Percentiles rank a stretch among this genome's conserved stretches.
Conservation (phyloP, 2,797 vertebrate species). For the Dallia pectoralis region DNA sequence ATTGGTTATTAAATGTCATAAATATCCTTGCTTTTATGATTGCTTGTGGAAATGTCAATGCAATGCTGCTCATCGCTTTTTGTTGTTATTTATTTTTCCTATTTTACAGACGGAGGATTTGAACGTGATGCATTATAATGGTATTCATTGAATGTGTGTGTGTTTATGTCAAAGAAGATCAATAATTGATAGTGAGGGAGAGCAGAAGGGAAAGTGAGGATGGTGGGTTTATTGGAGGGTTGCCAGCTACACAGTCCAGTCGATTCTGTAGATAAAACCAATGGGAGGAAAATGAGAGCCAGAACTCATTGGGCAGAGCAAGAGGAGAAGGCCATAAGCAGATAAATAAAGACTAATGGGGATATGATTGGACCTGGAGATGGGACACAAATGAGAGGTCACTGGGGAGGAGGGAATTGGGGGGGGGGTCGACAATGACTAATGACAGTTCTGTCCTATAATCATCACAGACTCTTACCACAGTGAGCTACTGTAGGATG, state of each 20-base stretch:
- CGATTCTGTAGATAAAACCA: slow-evolving; percentile 58
- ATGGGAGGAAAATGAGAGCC: slow-evolving; percentile 55
- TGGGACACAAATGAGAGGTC: slow-evolving; percentile 61
- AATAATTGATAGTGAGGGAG: not conserved
- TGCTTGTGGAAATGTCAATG: not conserved
- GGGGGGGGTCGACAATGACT: slow-evolving; percentile 44
- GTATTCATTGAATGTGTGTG: slow-evolving; percentile 1
- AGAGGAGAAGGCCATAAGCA: slow-evolving; percentile 54
- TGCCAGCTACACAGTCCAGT: slow-evolving; percentile 46
- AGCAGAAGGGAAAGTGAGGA: not conserved
- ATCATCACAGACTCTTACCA: slow-evolving; percentile 43
- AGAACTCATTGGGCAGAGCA: slow-evolving; percentile 51
- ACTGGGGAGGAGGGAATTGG: slow-evolving; percentile 10
- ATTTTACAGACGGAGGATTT: not conserved
- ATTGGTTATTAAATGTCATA: no score
- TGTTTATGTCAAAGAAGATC: not conserved
- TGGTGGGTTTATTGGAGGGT: slow-evolving; percentile 37
- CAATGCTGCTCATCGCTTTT: slow-evolving; percentile 1
- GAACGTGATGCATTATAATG: not conserved
- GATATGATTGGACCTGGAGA: slow-evolving; percentile 61
- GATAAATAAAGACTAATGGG: slow-evolving; percentile 71
- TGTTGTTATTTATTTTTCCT: not conserved
- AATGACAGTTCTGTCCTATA: slow-evolving; percentile 49
- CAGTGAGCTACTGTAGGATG: slow-evolving; percentile 44
- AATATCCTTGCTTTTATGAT: not conserved